phyloP scores from a whole-genome alignment of 2,888 invertebrate species.

The Hydriomena furcata region DNA sequence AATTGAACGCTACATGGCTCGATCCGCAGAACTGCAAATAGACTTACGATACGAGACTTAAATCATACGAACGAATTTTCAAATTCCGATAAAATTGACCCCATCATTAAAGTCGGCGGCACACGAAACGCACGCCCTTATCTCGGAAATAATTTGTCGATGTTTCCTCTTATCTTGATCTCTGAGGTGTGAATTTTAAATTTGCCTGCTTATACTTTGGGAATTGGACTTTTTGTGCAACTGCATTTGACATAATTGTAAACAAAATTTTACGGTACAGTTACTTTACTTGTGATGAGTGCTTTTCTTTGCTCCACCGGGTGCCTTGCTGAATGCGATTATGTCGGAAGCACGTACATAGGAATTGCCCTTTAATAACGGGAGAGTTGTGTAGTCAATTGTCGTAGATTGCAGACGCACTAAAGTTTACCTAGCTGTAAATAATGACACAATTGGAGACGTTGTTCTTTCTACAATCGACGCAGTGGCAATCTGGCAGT shows the following conservation, averaged over 20 bases:
- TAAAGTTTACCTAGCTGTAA: conserved; percentile 74
- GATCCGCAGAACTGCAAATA: conserved; percentile 61
- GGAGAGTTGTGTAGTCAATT: conserved; percentile 66
- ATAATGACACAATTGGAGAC: conserved; percentile 72
- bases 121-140: conserved; percentile 50
- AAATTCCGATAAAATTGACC: conserved; percentile 55
- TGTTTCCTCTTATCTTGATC: conserved; percentile 64
- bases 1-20: conserved; percentile 50
- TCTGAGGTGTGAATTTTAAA: conserved; percentile 66
- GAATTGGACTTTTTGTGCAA: conserved; percentile 43
- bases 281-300: conserved; percentile 42
- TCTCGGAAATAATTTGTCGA: conserved; percentile 60
- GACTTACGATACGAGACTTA: conserved; percentile 48
- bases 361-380: conserved; percentile 80
- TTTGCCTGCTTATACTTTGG: conserved; percentile 52
- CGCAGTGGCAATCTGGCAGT: conserved; percentile 41
- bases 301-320: conserved; percentile 52
- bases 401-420: conserved; percentile 74
- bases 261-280: conserved; percentile 44
- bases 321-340: conserved; percentile 63
- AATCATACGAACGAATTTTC: conserved; percentile 53
- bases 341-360: conserved; percentile 71
- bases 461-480: conserved; percentile 60
- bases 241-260: conserved; percentile 42
- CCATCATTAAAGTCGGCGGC: conserved; percentile 46